These are phyloP conservation scores for Bos indicus DNA, from an alignment of 2,113 vertebrate species.

Conservation along the genomic window DNA sequence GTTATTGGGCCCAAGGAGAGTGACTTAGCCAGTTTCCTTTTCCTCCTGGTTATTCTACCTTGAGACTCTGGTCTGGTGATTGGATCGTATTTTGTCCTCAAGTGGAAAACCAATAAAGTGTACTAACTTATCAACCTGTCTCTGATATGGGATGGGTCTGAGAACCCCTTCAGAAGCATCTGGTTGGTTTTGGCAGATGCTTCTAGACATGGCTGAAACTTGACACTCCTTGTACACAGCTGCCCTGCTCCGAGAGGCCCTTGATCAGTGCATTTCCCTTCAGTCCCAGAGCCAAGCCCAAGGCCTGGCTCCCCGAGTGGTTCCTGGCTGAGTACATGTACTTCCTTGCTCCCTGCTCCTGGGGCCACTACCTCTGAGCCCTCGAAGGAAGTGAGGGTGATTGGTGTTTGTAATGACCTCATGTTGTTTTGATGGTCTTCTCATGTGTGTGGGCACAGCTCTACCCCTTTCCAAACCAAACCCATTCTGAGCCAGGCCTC, in stretches of 20 bases:
- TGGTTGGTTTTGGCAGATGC: conserved; percentile 68
- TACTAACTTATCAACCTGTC: conserved; percentile 64
- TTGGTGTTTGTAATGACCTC: conserved; percentile 39
- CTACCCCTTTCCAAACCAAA: conserved; percentile 72
- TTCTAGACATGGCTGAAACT: neutral
- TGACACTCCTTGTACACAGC: neutral
- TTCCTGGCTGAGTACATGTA: rapidly evolving
- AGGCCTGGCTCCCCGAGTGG: neutral
- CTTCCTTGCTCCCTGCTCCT: neutral
- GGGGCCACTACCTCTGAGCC: neutral
- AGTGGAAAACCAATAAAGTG: conserved; percentile 33
- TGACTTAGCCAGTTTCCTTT: conserved; percentile 40
- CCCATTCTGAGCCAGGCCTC: conserved; percentile 68
- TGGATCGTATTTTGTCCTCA: neutral
- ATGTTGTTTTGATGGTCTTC: conserved; percentile 35
- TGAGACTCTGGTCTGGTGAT: neutral
- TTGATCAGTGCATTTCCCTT: neutral
- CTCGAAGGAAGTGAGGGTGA: conserved; percentile 10
- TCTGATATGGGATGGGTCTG: conserved; percentile 52
- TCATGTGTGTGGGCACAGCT: conserved; percentile 51
- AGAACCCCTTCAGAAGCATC: conserved; percentile 40
- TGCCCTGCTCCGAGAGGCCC: neutral
- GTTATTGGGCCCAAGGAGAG: neutral
- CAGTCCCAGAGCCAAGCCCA: rapidly evolving
- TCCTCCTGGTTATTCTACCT: neutral